Evolutionary conservation across 2,113 vertebrate genomes (phyloP), one percentile per base, ranked within the genome.

Genomic region (Carassius auratus): DNA sequence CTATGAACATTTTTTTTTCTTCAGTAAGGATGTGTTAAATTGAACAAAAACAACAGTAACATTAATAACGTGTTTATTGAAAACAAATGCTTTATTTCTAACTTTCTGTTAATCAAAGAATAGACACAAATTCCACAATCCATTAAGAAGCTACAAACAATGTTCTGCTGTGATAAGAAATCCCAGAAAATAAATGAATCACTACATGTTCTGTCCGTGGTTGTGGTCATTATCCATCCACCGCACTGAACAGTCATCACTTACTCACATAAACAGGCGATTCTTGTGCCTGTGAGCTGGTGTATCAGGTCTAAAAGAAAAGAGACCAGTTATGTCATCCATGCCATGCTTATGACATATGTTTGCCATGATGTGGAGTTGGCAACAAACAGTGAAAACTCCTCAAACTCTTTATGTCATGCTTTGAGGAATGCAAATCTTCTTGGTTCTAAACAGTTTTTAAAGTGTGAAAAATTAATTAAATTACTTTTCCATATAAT

Each of bases 141-240:
- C 21, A 62, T 23, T 62, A 23, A 23, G 61, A 62, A 62, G n/a
- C n/a, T 3, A 61, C 21, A n/a, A 55, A 61, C 21, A 61, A 61
- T n/a, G 21, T n/a, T 61, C 59, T 10, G 21, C 21, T 3, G 59
- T 61, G 21, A 61, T 61, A n/a, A 10, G 21, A 61, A 61, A n/a
- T 86, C 23, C 38, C 52, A 64, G 79, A 62, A 81, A 33, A 62
- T 81, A 81, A 33, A 62, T 81, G 38, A 81, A 71, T 71, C 69
- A 50, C 38, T 61, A 38, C 45, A 62, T 86, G 66, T 81, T 62
- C 42, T 23, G 8, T 75, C 57, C 33, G 55, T 80, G 17, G 26
- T 50, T 83, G 66, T 83, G 81, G 64, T 83, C 66, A 68, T 81
- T 68, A 81, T 13, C 48, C 64, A 38, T 73, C 33, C 50, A 83